Percentiles rank a stretch among this genome's conserved stretches.
phyloP scores from a whole-genome alignment of 2,113 vertebrate genomes.

The Heloderma charlesbogerti region DNA sequence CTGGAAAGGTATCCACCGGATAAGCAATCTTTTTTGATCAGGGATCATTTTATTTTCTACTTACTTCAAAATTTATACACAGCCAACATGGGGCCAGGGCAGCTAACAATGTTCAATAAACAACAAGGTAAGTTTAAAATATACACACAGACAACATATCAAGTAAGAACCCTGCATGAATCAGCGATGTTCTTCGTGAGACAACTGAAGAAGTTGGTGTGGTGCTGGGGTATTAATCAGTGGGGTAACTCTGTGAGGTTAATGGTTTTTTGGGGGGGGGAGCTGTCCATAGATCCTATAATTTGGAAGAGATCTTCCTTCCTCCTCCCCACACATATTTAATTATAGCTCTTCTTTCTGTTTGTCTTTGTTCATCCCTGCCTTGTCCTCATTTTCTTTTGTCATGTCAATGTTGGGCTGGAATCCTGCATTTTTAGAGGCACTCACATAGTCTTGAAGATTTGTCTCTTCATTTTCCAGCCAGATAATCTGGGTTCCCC shows the following conservation, averaged over 20 bases:
- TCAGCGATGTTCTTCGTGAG: neutral
- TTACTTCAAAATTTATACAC: neutral
- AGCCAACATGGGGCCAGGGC: neutral
- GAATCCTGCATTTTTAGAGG: neutral
- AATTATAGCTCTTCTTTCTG: neutral
- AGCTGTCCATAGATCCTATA: neutral
- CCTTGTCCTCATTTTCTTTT: neutral
- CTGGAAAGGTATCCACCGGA: neutral
- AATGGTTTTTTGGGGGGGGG: neutral
- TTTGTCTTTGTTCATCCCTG: neutral
- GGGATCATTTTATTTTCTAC: neutral
- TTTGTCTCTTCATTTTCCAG: rapidly evolving
- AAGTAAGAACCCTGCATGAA: neutral
- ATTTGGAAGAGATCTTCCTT: neutral
- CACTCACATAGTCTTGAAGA: neutral
- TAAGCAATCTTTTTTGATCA: neutral
- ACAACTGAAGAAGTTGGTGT: neutral
- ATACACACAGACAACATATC: neutral
- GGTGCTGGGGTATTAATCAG: neutral
- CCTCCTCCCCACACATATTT: neutral
- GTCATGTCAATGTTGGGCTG: neutral
- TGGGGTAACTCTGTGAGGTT: neutral
- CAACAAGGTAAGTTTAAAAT: neutral
- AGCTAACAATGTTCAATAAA: neutral
- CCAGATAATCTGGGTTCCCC: neutral